These are phyloP conservation scores for Pseudopodoces humilis DNA, from an alignment of 2,113 vertebrate species.

Conservation along the genomic window DNA sequence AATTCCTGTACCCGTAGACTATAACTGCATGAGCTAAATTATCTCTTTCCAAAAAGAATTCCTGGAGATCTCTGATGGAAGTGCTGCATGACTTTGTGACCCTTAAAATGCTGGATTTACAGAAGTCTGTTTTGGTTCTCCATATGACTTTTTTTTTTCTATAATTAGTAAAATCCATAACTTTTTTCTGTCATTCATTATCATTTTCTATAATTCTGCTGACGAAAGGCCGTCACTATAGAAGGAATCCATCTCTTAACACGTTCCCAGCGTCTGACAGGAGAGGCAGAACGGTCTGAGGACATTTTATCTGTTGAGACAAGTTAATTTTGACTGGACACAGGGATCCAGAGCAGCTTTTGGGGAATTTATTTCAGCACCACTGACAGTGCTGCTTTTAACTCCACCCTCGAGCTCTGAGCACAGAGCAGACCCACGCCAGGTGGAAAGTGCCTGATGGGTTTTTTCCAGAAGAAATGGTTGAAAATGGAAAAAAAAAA, in stretches of 20 bases:
- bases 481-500: no score
- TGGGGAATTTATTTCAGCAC: not conserved
- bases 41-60: not conserved
- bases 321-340: not conserved
- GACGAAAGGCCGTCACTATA: not conserved
- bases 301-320: accelerated
- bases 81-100: not conserved
- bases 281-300: not conserved
- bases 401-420: accelerated
- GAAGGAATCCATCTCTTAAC: not conserved
- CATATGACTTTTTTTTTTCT: not conserved
- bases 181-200: no score
- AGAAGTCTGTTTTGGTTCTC: not conserved
- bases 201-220: not conserved
- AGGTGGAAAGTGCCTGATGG: not conserved
- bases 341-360: not conserved
- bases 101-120: not conserved
- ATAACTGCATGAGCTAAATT: not conserved
- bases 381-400: not conserved
- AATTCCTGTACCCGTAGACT: not conserved
- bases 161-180: not conserved
- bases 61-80: not conserved
- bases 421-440: accelerated
- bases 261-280: not conserved
- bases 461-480: not conserved